Conservation (phyloP, 2,888 invertebrate genomes). For the Vandiemenella viatica region DNA sequence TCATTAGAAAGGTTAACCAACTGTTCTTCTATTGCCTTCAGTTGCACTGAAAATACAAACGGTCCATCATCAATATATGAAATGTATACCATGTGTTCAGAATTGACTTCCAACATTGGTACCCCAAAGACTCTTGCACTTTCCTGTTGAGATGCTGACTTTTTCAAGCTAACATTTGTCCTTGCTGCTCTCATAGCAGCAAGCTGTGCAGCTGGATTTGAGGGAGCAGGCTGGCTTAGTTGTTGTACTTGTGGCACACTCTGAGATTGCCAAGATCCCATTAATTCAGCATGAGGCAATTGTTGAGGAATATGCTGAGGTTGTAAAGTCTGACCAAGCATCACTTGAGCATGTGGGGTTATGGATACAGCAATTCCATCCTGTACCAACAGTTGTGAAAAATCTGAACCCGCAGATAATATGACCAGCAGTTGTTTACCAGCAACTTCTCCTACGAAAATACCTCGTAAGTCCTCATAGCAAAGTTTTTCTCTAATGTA, state of each 20-base stretch:
- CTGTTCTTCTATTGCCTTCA: slow-evolving; percentile 41
- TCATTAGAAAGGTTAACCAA: slow-evolving; percentile 55
- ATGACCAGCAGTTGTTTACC: slow-evolving; percentile 21
- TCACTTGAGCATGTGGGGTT: slow-evolving; percentile 15
- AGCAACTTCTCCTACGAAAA: slow-evolving; percentile 15
- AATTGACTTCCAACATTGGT: slow-evolving; percentile 33
- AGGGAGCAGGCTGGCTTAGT: slow-evolving; percentile 20
- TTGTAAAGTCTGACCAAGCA: slow-evolving; percentile 3
- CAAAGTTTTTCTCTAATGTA: slow-evolving; percentile 29
- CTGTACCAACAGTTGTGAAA: slow-evolving; percentile 20
- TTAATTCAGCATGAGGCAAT: slow-evolving; percentile 15
- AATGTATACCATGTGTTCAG: slow-evolving; percentile 51
- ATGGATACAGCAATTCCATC: slow-evolving; percentile 20
- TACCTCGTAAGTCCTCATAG: slow-evolving; percentile 28
- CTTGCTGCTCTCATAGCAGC: not conserved
- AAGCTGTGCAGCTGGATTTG: slow-evolving; percentile 22
- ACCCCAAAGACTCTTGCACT: slow-evolving; percentile 22
- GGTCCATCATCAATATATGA: slow-evolving; percentile 70
- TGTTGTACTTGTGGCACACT: slow-evolving; percentile 7
- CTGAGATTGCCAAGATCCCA: not conserved
- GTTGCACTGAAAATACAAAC: slow-evolving; percentile 58
- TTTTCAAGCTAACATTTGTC: not conserved
- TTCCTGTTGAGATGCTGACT: not conserved
- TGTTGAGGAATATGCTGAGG: not conserved
- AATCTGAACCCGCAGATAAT: slow-evolving; percentile 20